phyloP scores from a whole-genome alignment of 2,888 invertebrate genomes.

The Magallana nippona region DNA sequence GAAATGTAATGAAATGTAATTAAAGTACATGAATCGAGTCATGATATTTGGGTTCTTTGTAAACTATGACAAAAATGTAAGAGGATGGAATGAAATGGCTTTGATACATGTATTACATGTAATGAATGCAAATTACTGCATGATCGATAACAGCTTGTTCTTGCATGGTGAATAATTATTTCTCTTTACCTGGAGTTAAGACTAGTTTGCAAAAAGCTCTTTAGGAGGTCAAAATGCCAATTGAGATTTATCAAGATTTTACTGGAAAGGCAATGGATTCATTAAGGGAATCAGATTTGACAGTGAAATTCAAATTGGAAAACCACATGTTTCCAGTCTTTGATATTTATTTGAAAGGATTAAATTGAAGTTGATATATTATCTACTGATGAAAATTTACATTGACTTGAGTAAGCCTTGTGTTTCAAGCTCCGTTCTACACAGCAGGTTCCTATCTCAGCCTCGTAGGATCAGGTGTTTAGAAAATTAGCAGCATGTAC shows the following conservation, averaged over 20 bases:
- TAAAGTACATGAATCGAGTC: too few relatives aligned
- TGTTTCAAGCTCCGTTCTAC: neutral
- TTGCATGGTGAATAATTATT: too few relatives aligned
- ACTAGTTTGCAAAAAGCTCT: neutral
- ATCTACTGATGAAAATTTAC: neutral
- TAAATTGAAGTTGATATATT: conserved; percentile 6
- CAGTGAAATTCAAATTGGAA: conserved; percentile 19
- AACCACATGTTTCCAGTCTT: conserved; percentile 29
- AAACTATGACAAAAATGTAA: too few relatives aligned
- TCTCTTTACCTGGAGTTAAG: too few relatives aligned
- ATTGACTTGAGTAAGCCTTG: neutral
- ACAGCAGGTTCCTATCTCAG: neutral
- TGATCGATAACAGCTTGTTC: neutral
- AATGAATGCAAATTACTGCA: neutral
- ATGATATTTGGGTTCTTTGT: too few relatives aligned
- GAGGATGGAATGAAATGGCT: too few relatives aligned
- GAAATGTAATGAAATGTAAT: too few relatives aligned
- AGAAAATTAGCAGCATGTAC: conserved; percentile 24
- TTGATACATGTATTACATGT: neutral
- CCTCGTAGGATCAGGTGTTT: conserved; percentile 8
- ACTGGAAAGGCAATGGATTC: neutral
- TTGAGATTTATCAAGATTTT: neutral
- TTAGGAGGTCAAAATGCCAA: neutral
- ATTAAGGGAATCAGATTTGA: conserved; percentile 14
- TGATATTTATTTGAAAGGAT: conserved; percentile 5